phyloP scores from a whole-genome alignment of 2,888 invertebrate species.

The Limnephilus rhombicus region DNA sequence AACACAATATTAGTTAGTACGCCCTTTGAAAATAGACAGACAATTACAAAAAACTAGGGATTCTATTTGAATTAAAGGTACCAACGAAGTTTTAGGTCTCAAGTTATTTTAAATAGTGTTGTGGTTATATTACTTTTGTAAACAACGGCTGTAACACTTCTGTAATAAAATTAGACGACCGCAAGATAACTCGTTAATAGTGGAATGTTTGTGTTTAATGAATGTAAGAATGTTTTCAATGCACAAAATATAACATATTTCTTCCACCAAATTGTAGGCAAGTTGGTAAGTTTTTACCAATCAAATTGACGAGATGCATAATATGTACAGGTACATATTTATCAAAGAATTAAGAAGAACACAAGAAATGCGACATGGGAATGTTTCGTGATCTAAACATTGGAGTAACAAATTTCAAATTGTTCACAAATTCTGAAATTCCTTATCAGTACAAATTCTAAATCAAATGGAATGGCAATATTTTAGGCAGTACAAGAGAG shows the following conservation, averaged over 20 bases:
- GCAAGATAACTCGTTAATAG: background rate
- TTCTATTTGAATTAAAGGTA: background rate
- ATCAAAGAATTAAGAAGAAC: too few species aligned
- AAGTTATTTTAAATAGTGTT: background rate
- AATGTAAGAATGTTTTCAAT: background rate
- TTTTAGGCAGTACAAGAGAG: too few species aligned
- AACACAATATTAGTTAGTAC: background rate
- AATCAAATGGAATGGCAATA: too few species aligned
- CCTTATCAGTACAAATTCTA: too few species aligned
- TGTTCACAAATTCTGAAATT: too few species aligned
- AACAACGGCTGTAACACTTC: background rate
- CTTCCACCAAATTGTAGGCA: background rate
- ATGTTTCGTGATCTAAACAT: too few species aligned
- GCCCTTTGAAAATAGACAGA: background rate
- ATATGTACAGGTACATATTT: too few species aligned
- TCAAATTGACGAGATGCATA: background rate
- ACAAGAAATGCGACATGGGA: too few species aligned
- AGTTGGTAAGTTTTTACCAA: background rate
- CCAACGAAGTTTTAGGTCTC: background rate
- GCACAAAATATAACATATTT: background rate
- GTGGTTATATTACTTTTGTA: background rate
- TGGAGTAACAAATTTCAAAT: too few species aligned
- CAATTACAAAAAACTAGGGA: background rate
- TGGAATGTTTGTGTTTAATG: too few species aligned
- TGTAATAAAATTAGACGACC: background rate